Conservation (phyloP, 2,113 vertebrate species). For the Thomomys bottae region DNA sequence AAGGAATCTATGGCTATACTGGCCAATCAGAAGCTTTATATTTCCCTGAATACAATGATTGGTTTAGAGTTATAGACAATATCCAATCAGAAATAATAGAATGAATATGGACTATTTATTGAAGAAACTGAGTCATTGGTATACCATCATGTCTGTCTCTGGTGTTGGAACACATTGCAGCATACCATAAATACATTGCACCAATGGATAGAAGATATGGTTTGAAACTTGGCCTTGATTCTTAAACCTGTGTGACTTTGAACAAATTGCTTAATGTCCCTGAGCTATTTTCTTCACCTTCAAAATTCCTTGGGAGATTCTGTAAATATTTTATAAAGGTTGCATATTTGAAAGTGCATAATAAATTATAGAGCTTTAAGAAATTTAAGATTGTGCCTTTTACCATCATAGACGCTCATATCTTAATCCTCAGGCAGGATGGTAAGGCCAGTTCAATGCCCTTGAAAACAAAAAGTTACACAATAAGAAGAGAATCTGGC, state of each 20-base stretch:
- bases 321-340: neutral
- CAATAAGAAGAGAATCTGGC: too few relatives aligned
- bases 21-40: neutral
- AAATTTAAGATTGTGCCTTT: neutral
- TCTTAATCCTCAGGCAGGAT: too few relatives aligned
- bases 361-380: neutral
- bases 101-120: neutral
- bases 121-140: conserved; percentile 12
- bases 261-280: neutral
- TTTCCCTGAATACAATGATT: neutral
- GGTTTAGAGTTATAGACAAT: neutral
- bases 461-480: conserved; percentile 40
- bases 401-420: too few relatives aligned
- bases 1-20: neutral
- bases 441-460: neutral
- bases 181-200: neutral
- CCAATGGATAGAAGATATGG: neutral
- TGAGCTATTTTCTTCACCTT: neutral
- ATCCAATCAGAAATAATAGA: neutral
- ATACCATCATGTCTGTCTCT: neutral
- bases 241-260: neutral
- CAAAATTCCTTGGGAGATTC: neutral
- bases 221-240: conserved; percentile 11
- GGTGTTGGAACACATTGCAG: neutral
- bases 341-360: neutral